A percentile compares a stretch with the other conserved stretches of the same genome.
These are phyloP conservation scores for Gavia stellata DNA, from an alignment of 2,113 vertebrate genomes.

Conservation along the genomic window DNA sequence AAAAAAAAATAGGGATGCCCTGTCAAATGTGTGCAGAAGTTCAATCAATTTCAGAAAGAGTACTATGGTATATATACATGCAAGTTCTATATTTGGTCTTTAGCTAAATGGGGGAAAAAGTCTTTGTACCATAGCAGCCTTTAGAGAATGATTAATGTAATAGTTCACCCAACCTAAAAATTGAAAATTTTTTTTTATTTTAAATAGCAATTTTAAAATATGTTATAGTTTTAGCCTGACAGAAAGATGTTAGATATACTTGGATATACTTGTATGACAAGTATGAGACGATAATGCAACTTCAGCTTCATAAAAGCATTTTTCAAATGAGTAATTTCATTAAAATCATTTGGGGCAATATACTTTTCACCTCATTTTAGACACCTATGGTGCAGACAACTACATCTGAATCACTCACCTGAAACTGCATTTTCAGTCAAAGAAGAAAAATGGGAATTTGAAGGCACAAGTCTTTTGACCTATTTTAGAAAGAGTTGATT, in stretches of 20 bases:
- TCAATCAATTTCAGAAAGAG: not conserved
- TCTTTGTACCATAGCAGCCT: not conserved
- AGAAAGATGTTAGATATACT: not conserved
- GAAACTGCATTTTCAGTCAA: not conserved
- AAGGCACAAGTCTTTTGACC: not conserved
- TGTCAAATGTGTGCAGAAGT: not conserved
- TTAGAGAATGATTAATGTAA: not conserved
- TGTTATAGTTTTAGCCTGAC: not conserved
- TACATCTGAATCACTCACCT: not conserved
- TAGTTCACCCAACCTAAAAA: not conserved
- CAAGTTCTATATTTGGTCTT: not conserved
- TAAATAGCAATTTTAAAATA: not conserved
- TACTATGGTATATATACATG: too few species aligned
- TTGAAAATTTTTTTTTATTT: not conserved
- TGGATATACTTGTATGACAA: not conserved
- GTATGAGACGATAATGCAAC: not conserved
- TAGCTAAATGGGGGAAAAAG: not conserved
- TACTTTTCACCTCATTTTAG: not conserved
- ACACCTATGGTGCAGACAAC: not conserved
- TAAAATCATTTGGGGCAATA: not conserved
- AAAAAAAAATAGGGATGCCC: not conserved
- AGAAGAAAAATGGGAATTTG: not conserved
- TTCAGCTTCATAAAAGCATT: not conserved
- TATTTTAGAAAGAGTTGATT: not conserved
- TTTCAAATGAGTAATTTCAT: not conserved